Evolutionary conservation across 2,113 vertebrate genomes (phyloP).

Genomic region (Steatornis caripensis): DNA sequence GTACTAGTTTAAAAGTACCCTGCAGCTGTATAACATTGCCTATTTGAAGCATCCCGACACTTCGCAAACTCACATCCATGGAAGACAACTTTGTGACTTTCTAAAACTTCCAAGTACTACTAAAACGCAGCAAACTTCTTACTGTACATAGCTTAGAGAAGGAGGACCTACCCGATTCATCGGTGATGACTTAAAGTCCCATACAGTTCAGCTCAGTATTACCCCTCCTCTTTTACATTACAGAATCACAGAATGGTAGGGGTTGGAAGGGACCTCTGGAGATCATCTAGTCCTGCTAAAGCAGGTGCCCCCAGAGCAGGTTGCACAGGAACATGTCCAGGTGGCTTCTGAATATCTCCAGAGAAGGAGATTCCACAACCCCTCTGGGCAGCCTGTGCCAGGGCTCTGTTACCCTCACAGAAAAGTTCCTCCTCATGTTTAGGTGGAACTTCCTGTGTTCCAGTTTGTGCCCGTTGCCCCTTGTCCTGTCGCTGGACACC

Average conservation of each 20-base stretch:
- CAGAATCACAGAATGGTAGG: too few relatives aligned
- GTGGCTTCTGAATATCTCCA: too few relatives aligned
- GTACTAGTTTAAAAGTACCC: not conserved
- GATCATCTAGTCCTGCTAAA: too few relatives aligned
- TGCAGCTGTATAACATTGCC: not conserved
- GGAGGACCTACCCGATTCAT: not conserved
- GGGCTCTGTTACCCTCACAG: too few relatives aligned
- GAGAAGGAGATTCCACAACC: not conserved
- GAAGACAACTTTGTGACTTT: not conserved
- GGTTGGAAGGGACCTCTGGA: too few relatives aligned
- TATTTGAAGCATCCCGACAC: not conserved
- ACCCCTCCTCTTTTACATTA: not conserved
- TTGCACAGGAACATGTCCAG: too few relatives aligned
- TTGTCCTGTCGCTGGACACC: too few relatives aligned
- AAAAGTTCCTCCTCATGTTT: too few relatives aligned
- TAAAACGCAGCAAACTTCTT: not conserved
- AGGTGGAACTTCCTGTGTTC: too few relatives aligned
- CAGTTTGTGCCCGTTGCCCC: too few relatives aligned
- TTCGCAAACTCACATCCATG: not conserved
- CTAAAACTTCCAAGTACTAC: not conserved
- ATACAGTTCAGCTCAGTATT: not conserved
- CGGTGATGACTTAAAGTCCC: not conserved
- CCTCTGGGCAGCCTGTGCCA: not conserved
- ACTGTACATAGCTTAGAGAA: not conserved
- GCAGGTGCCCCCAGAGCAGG: too few relatives aligned